Percentiles rank a stretch among this genome's conserved stretches.
Evolutionary conservation across 1,140 invertebrate genomes (phyloP).

Genomic region (Coenobita brevimanus): DNA sequence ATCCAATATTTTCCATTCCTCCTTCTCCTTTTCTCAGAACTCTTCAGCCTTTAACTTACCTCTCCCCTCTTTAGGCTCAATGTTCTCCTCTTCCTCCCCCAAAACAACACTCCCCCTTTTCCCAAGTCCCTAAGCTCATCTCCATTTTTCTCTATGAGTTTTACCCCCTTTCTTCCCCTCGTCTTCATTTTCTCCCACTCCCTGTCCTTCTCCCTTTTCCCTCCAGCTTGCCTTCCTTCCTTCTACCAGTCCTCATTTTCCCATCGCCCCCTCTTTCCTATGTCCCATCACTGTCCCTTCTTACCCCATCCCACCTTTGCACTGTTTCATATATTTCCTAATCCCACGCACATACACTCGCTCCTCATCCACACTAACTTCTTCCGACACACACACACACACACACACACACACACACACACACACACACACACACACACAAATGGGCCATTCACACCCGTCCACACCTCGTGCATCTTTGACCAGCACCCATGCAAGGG

Average conservation of each 20-base stretch:
- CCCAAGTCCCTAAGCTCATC: not conserved
- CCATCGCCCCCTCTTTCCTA: not conserved
- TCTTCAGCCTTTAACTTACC: not conserved
- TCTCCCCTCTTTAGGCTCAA: not conserved
- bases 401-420: no score
- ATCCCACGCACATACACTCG: no score
- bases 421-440: no score
- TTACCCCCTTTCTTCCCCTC: not conserved
- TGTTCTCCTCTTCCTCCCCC: not conserved
- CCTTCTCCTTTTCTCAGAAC: not conserved
- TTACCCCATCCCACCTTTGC: not conserved
- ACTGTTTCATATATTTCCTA: no score
- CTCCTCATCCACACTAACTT: no score
- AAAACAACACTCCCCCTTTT: not conserved
- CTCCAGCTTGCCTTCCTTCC: not conserved
- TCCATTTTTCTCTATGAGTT: not conserved
- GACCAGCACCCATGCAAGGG: no score
- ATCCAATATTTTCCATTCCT: no score
- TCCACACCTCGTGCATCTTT: no score
- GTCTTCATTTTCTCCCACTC: not conserved
- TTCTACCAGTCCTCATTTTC: not conserved
- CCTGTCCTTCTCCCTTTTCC: not conserved
- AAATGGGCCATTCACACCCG: no score
- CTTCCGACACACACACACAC: no score
- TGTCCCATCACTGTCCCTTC: not conserved